These are phyloP conservation scores for Lagria hirta DNA, from an alignment of 2,888 invertebrate genomes.

Conservation along the genomic window DNA sequence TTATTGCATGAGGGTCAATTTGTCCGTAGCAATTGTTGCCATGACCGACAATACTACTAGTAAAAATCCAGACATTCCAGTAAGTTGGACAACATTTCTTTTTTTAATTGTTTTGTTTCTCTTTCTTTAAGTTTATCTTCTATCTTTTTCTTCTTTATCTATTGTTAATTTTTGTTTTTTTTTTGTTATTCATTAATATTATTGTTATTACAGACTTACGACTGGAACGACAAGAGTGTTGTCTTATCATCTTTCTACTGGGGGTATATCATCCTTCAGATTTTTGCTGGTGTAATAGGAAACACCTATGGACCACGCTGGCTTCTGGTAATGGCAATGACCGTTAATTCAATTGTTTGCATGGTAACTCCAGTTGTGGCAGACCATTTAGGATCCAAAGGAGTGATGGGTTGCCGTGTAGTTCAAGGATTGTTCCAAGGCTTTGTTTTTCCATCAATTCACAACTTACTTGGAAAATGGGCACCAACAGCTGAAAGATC, in stretches of 20 bases:
- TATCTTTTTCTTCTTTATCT: too few species aligned
- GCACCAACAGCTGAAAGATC: slow-evolving; percentile 69
- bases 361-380: slow-evolving; percentile 68
- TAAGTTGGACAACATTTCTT: slow-evolving; percentile 43
- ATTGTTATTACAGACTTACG: slow-evolving; percentile 15
- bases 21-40: slow-evolving; percentile 70
- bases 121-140: too few species aligned
- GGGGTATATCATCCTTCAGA: slow-evolving; percentile 72
- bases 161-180: too few species aligned
- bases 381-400: slow-evolving; percentile 60
- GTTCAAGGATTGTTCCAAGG: slow-evolving; percentile 74
- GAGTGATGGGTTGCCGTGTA: slow-evolving; percentile 65
- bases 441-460: slow-evolving; percentile 68
- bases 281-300: slow-evolving; percentile 69
- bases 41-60: slow-evolving; percentile 62
- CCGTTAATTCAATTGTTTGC: slow-evolving; percentile 63
- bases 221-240: slow-evolving; percentile 38
- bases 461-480: slow-evolving; percentile 76
- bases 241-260: slow-evolving; percentile 76
- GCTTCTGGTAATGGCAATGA: slow-evolving; percentile 60
- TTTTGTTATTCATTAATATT: background rate
- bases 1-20: slow-evolving; percentile 64
- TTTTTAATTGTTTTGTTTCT: background rate
- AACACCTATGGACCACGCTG: slow-evolving; percentile 71
- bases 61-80: slow-evolving; percentile 50